Evolutionary conservation across 2,888 invertebrate species (phyloP).

Genomic region (Cosmia trapezina): DNA sequence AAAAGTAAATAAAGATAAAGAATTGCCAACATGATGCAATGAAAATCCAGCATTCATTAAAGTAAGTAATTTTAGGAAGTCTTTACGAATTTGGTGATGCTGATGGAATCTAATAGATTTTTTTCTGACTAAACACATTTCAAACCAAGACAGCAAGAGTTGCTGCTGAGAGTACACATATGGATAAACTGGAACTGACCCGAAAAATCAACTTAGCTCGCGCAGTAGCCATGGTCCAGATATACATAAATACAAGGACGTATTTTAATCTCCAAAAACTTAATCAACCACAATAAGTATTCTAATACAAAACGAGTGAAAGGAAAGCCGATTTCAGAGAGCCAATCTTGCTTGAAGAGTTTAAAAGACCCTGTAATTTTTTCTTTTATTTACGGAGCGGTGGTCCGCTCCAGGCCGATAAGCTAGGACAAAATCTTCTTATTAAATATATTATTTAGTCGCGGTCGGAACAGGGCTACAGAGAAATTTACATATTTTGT

Average conservation of each 20-base stretch:
- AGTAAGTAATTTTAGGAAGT: not conserved
- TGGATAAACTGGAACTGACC: not conserved
- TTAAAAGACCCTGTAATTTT: conserved; percentile 56
- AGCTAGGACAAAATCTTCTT: conserved; percentile 59
- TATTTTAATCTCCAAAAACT: conserved; percentile 24
- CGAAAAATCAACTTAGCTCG: not conserved
- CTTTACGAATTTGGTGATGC: not conserved
- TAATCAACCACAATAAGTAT: conserved; percentile 26
- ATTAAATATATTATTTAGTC: conserved; percentile 63
- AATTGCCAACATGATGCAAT: not conserved
- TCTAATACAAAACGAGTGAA: conserved; percentile 44
- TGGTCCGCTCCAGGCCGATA: conserved; percentile 43
- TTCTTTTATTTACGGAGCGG: conserved; percentile 58
- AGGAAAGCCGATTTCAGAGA: conserved; percentile 37
- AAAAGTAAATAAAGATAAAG: not conserved
- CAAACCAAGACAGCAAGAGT: not conserved
- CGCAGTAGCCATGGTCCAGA: no score
- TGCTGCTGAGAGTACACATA: no score
- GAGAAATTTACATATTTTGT: conserved; percentile 64
- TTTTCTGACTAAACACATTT: no score
- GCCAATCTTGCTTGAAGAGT: conserved; percentile 44
- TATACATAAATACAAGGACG: not conserved
- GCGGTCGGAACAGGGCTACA: conserved; percentile 40
- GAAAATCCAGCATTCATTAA: not conserved
- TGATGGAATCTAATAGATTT: not conserved